These are phyloP conservation scores for Chionodraco myersi DNA, from an alignment of 2,113 vertebrate species.

Conservation along the genomic window DNA sequence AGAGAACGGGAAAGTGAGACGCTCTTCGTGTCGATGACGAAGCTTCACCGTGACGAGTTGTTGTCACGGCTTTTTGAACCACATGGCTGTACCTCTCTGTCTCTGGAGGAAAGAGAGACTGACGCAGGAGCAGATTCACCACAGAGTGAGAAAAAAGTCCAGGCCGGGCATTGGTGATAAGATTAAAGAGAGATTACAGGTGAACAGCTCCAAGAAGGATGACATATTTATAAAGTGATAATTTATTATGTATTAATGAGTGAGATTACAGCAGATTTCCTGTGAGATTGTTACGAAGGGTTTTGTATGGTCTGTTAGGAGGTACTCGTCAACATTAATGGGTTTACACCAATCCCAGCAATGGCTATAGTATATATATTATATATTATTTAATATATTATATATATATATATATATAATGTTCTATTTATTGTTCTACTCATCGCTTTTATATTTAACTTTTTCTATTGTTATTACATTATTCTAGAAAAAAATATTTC, in stretches of 20 bases:
- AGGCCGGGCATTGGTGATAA: slow-evolving; percentile 64
- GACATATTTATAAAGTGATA: slow-evolving; percentile 65
- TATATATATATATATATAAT: slow-evolving; percentile 32
- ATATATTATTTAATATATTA: slow-evolving; percentile 1
- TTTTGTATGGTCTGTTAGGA: slow-evolving; percentile 36
- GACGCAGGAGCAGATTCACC: slow-evolving; percentile 62
- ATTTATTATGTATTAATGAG: slow-evolving; percentile 41
- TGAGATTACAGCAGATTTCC: slow-evolving; percentile 40
- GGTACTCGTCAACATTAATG: slow-evolving; percentile 60
- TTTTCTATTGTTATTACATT: slow-evolving; percentile 82
- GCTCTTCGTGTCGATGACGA: slow-evolving; percentile 80
- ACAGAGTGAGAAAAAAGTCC: slow-evolving; percentile 58
- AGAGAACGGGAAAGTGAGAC: slow-evolving; percentile 50
- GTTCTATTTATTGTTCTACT: slow-evolving; percentile 80
- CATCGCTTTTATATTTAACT: slow-evolving; percentile 79
- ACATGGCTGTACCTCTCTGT: slow-evolving; percentile 65
- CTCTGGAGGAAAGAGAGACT: slow-evolving; percentile 51
- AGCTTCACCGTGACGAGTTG: slow-evolving; percentile 78
- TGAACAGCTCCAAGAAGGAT: slow-evolving; percentile 31
- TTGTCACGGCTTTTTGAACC: slow-evolving; percentile 73
- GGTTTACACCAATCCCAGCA: slow-evolving; percentile 73
- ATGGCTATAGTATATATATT: slow-evolving; percentile 66
- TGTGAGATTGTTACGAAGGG: slow-evolving; percentile 43
- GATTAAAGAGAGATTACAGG: slow-evolving; percentile 20
- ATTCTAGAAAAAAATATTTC: slow-evolving; percentile 75